Base-by-base conservation (phyloP, 2,797 vertebrate species). In the Pterois miles region DNA sequence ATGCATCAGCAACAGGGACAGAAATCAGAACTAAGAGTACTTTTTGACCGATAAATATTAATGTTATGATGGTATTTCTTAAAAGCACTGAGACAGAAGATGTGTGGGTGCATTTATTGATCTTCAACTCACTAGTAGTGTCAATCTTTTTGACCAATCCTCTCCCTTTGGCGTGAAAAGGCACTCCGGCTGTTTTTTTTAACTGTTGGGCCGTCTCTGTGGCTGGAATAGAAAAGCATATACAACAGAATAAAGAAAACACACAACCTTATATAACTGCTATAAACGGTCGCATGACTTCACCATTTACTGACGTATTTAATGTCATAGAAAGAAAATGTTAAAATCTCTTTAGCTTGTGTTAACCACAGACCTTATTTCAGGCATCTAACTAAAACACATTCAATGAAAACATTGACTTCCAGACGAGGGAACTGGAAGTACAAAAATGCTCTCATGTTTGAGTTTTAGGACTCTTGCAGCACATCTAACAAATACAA, bases 111-210 rank as follows among this genome's bases (percentile, higher is more conserved):
- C 0, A 3, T 53, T 29, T 67, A 5, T 73, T 12, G 5, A 10
- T 58, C 13, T 68, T 78, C 2, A 40, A 92, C 97, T 94, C 95
- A 99, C 98, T 99, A 56, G 98, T 99, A 0, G 98, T 99, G 92
- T 99, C 98, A 76, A 99, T 96, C 94, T 98, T 99, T 89, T 99
- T 98, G 43, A 99, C 97, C 80, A 98, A 88, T 29, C 98, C 98
- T 79, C 98, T 96, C 88, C 98, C 98, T 96, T 99, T 99, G 90
- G 98, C 96, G 5, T 99, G 98, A 88, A 98, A 99, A 78, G 98
- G 97, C 90, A 99, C 97, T 82, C 98, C 98, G 0, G 98, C 96
- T 0, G 97, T 98, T 94, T 99, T 98, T 93, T 99, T 99, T 68
- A 99, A 96, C 89, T 99, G 98, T 71, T 99, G 98, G 0, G 98